Evolutionary conservation across 1,140 invertebrate genomes (phyloP), one percentile per base, ranked within the genome.

Genomic region (Drosophila baimaii): DNA sequence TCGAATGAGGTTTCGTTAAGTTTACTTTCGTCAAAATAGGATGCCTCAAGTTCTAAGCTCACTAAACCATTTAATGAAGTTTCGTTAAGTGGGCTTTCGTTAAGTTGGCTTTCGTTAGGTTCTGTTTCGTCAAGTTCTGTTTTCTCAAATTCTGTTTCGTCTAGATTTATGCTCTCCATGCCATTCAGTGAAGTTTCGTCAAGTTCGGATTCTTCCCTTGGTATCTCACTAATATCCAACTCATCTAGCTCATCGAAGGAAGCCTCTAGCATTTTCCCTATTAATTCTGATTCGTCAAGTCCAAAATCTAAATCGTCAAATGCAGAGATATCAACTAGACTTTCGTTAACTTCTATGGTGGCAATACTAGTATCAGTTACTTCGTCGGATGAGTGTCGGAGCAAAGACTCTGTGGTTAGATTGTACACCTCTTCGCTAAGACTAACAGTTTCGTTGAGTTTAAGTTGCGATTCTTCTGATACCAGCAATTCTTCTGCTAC

Each of bases 1-100:
- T 73, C 59, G 2, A 54, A 49, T 5, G 72, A 55, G 12, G 56
- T 72, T 65, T 82, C 79, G 37, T 79, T 59, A 0, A 79, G 69
- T 33, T 46, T 63, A 10, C 41, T 23, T 31, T 56, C 71, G 2
- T 83, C 37, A 9, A 81, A 49, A 43, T 79, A 59, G 6, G 35
- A 35, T 25, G 61, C 68, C 8, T 57, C 44, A 17, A 58, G 44
- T 13, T 68, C 23, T 7, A 23, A 15, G 46, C 64, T 64, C 2
- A 66, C 64, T 21, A 64, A 4, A 6, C 52, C 27, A 6, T 33
- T 35, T 5, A 59, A 59, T 2, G 41, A 47, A 5, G 54, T 54
- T 15, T 57, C 52, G 33, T 61, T 63, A 10, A 39, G 19, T 3
- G 25, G 27, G 9, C 35, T 39, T n/a, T 56, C 17, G 39, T 61